These are phyloP conservation scores for Caenorhabditis wallacei DNA, from an alignment of 2,888 invertebrate genomes.

Conservation along the genomic window DNA sequence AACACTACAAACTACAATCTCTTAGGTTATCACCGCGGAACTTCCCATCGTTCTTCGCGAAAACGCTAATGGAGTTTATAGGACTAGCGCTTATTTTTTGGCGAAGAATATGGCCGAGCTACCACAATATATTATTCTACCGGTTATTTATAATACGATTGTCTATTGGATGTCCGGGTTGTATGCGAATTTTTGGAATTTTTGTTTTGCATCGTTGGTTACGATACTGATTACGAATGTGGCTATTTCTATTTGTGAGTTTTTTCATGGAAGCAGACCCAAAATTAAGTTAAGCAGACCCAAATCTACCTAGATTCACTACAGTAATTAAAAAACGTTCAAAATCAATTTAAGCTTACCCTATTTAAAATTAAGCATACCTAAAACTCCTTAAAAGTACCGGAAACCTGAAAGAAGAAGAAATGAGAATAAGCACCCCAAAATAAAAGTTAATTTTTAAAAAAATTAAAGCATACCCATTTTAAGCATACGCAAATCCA, in stretches of 20 bases:
- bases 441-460: too few relatives aligned
- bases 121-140: slow-evolving; percentile 91
- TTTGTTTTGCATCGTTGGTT: slow-evolving; percentile 86
- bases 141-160: slow-evolving; percentile 90
- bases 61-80: slow-evolving; percentile 93
- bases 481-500: too few relatives aligned
- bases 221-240: slow-evolving; percentile 74
- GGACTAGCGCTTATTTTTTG: slow-evolving; percentile 93
- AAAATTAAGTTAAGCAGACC: neutral
- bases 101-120: slow-evolving; percentile 90
- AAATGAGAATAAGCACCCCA: too few relatives aligned
- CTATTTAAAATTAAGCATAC: too few relatives aligned
- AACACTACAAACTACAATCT: neutral
- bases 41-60: slow-evolving; percentile 93
- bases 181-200: slow-evolving; percentile 83
- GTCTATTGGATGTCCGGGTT: slow-evolving; percentile 90
- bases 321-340: too few relatives aligned
- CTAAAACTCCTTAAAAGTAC: too few relatives aligned
- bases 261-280: too few relatives aligned
- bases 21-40: slow-evolving; percentile 92
- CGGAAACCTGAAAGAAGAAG: too few relatives aligned
- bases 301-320: too few relatives aligned
- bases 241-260: slow-evolving; percentile 77
- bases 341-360: too few relatives aligned
- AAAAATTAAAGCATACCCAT: too few relatives aligned